These are phyloP conservation scores for Metallyticus violacea DNA, from an alignment of 2,888 invertebrate species.

Conservation along the genomic window DNA sequence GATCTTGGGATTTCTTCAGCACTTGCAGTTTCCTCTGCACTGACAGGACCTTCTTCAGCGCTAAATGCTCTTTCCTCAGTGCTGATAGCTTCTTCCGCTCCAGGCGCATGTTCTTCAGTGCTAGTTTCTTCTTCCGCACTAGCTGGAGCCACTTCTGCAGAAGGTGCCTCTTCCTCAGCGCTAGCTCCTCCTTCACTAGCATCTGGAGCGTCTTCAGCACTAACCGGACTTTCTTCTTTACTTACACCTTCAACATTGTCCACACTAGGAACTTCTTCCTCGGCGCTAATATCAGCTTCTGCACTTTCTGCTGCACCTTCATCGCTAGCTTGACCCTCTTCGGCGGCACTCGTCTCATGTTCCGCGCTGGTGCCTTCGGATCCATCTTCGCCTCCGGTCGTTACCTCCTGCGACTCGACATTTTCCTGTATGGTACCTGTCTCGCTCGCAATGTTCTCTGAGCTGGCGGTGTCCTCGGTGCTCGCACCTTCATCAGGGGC, in stretches of 20 bases:
- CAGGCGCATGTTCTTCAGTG: background rate
- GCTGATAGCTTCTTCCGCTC: background rate
- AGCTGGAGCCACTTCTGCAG: no score
- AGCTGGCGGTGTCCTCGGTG: background rate
- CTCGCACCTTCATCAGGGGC: background rate
- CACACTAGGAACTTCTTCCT: background rate
- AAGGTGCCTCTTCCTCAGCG: background rate
- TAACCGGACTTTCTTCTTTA: background rate
- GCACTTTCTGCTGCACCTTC: constrained; percentile 36
- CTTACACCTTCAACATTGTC: background rate
- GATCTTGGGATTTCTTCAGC: constrained; percentile 32
- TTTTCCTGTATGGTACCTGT: background rate
- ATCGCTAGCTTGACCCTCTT: background rate
- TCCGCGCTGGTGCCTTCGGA: background rate
- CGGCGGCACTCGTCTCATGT: background rate
- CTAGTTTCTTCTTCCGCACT: no score
- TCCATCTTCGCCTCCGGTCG: background rate
- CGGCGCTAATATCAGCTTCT: constrained; percentile 28
- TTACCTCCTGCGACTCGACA: background rate
- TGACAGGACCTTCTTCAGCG: constrained; percentile 35
- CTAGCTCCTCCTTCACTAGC: constrained; percentile 3
- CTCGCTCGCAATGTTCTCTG: background rate
- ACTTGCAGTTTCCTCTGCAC: constrained; percentile 33
- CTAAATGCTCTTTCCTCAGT: background rate
- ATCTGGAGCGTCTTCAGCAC: constrained; percentile 30